These are phyloP conservation scores for Arremon aurantiirostris DNA, from an alignment of 2,797 vertebrate species.

Conservation along the genomic window DNA sequence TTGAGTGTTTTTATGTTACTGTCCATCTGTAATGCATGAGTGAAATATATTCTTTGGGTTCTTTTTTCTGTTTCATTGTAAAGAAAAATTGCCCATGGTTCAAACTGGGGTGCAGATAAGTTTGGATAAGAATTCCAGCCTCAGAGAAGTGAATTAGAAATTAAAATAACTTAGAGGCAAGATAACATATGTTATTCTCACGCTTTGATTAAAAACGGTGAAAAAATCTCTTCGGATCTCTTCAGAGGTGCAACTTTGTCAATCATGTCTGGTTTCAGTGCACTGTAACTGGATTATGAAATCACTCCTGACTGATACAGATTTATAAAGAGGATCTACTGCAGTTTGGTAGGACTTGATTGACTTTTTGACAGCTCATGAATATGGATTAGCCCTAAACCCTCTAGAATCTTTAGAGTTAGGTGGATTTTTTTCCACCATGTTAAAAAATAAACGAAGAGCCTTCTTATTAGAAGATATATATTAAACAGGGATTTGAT, in stretches of 20 bases:
- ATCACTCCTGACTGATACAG: neutral
- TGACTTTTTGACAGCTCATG: neutral
- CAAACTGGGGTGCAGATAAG: neutral
- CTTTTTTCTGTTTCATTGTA: neutral
- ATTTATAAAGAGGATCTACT: neutral
- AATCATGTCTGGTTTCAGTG: neutral
- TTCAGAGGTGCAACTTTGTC: neutral
- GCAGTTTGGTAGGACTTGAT: neutral
- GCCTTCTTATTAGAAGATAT: neutral
- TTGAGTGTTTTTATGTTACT: neutral
- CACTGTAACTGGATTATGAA: neutral
- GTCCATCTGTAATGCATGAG: neutral
- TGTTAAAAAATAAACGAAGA: neutral
- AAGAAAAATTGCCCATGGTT: neutral
- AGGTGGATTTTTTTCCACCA: neutral
- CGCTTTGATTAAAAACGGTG: neutral
- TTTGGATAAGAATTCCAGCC: neutral
- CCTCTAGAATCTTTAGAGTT: neutral
- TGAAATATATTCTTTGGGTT: neutral
- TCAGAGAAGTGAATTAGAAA: neutral
- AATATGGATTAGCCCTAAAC: neutral
- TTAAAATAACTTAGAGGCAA: constrained; percentile 11
- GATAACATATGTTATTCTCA: neutral
- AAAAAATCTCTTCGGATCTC: neutral
- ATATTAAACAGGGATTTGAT: neutral